Percentiles rank a stretch among this genome's conserved stretches.
Conservation (phyloP, 1,140 invertebrate genomes). For the Lasaia peninsularis region DNA sequence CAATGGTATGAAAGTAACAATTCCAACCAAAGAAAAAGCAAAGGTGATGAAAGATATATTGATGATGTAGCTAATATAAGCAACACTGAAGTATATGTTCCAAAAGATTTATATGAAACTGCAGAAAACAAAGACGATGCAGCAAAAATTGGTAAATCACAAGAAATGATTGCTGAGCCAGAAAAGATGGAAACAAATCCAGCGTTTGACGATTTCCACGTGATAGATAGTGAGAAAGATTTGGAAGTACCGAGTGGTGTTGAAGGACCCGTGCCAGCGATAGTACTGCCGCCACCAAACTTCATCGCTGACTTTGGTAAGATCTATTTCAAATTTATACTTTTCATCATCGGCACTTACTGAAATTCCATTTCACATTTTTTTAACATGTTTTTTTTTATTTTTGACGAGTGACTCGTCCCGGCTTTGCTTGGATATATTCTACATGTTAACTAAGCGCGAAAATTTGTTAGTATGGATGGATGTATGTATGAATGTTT, state of each 20-base stretch:
- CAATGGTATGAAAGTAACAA: neutral
- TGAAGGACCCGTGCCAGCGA: slow-evolving; percentile 77
- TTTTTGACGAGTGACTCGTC: too few relatives aligned
- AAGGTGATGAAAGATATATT: neutral
- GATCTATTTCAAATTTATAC: neutral
- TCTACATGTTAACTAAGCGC: too few relatives aligned
- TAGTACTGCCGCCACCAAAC: slow-evolving; percentile 65
- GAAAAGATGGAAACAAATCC: slow-evolving; percentile 33
- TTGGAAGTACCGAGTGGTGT: slow-evolving; percentile 78
- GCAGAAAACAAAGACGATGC: neutral
- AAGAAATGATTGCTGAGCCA: neutral
- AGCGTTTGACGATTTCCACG: slow-evolving; percentile 48
- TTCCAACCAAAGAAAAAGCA: neutral
- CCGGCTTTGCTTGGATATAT: too few relatives aligned
- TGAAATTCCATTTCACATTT: too few relatives aligned
- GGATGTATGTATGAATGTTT: too few relatives aligned
- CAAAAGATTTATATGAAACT: neutral
- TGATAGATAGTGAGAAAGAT: slow-evolving; percentile 76
- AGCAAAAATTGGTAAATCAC: neutral
- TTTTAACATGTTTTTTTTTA: too few relatives aligned
- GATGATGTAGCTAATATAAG: slow-evolving; percentile 8
- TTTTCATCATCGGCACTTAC: neutral
- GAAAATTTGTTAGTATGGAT: too few relatives aligned
- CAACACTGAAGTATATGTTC: too few relatives aligned
- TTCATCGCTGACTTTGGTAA: slow-evolving; percentile 37